Evolutionary conservation across 1,140 invertebrate species (phyloP).

Genomic region (Leptopilina clavipes): DNA sequence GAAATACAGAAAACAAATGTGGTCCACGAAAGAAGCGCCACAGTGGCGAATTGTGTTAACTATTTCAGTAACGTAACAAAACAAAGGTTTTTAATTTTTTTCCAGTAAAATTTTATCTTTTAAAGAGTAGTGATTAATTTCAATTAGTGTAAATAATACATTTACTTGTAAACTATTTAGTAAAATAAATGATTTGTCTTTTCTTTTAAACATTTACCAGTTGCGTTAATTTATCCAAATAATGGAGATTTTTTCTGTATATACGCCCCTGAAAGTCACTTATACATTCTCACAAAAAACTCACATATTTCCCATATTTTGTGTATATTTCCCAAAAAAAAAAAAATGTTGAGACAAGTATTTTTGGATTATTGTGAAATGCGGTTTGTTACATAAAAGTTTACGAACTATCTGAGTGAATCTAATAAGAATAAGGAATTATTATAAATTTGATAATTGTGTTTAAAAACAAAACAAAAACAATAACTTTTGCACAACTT

Average conservation of each 20-base stretch:
- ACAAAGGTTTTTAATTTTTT: neutral
- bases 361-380: slow-evolving; percentile 4
- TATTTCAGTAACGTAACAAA: neutral
- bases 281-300: neutral
- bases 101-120: neutral
- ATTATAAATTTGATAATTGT: too few species aligned
- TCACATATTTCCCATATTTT: slow-evolving; percentile 26
- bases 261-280: neutral
- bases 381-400: slow-evolving; percentile 2
- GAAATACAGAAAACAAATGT: slow-evolving; percentile 3
- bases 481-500: neutral
- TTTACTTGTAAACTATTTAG: too few species aligned
- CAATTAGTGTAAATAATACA: neutral
- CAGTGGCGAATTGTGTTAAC: neutral
- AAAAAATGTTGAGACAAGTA: slow-evolving; percentile 1
- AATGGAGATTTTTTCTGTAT: neutral
- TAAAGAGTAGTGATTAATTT: too few species aligned
- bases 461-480: too few species aligned
- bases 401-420: neutral
- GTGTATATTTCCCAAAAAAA: neutral
- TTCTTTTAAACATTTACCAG: too few species aligned
- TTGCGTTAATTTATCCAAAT: too few species aligned
- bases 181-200: too few species aligned
- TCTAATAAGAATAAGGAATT: too few species aligned
- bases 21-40: neutral